Conservation (phyloP, 2,113 vertebrate genomes). For the Sturnira hondurensis region DNA sequence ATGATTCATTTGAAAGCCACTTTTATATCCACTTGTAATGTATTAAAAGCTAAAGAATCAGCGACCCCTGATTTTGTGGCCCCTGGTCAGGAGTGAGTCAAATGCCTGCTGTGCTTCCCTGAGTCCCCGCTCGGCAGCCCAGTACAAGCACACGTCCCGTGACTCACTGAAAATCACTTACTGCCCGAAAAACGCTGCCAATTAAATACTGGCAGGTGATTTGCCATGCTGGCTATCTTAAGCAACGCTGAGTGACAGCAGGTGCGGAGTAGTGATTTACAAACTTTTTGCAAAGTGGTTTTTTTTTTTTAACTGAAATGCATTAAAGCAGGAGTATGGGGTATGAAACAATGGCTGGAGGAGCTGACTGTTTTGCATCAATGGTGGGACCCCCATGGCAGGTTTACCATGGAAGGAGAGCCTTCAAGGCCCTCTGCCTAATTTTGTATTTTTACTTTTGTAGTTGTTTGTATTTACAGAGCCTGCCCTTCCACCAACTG, state of each 20-base stretch:
- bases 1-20: background rate
- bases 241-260: too few relatives aligned
- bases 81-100: background rate
- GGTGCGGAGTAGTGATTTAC: background rate
- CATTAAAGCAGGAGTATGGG: background rate
- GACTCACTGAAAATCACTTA: conserved; percentile 26
- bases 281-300: background rate
- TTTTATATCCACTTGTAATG: background rate
- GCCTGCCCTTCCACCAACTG: background rate
- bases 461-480: background rate
- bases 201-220: background rate
- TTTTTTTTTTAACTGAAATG: background rate
- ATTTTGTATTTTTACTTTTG: background rate
- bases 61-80: background rate
- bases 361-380: background rate
- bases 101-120: background rate
- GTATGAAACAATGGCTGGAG: background rate
- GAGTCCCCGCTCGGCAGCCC: background rate
- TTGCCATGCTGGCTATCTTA: fast-evolving
- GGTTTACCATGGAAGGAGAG: background rate
- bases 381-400: background rate
- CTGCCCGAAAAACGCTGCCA: background rate
- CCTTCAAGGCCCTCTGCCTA: background rate
- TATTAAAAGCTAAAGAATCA: background rate
- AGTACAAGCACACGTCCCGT: background rate